phyloP scores from a whole-genome alignment of 1,140 invertebrate species.

The Coenobita brevimanus region DNA sequence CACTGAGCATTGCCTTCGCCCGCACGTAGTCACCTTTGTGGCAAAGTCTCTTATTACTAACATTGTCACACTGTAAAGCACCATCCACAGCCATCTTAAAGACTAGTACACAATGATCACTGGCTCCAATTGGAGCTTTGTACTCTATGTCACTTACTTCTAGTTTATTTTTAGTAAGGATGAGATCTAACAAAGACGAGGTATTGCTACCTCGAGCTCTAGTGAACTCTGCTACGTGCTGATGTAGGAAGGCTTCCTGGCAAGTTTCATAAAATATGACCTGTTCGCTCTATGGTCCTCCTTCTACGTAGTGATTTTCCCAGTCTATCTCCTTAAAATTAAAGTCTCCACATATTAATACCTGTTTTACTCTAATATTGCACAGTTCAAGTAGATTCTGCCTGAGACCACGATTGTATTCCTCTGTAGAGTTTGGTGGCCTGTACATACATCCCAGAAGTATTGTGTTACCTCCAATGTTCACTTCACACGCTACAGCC shows the following conservation, averaged over 20 bases:
- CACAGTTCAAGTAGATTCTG: neutral
- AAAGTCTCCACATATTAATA: neutral
- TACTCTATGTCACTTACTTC: neutral
- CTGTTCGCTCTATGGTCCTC: neutral
- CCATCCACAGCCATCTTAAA: neutral
- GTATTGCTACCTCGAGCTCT: neutral
- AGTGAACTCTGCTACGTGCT: neutral
- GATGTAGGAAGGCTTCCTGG: neutral
- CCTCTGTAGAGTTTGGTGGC: neutral
- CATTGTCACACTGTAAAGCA: neutral
- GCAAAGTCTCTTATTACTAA: neutral
- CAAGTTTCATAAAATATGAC: neutral
- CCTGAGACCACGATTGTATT: neutral
- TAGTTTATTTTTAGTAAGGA: neutral
- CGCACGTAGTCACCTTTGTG: too few species aligned
- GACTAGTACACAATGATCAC: neutral
- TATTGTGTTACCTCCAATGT: neutral
- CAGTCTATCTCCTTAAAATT: neutral
- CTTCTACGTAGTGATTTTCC: neutral
- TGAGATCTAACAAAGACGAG: neutral
- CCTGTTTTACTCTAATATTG: neutral
- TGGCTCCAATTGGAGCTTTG: neutral
- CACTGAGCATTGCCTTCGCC: neutral
- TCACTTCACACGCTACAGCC: neutral
- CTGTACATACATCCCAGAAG: neutral